Conservation (phyloP, 2,113 vertebrate species). For the Hyla sarda region DNA sequence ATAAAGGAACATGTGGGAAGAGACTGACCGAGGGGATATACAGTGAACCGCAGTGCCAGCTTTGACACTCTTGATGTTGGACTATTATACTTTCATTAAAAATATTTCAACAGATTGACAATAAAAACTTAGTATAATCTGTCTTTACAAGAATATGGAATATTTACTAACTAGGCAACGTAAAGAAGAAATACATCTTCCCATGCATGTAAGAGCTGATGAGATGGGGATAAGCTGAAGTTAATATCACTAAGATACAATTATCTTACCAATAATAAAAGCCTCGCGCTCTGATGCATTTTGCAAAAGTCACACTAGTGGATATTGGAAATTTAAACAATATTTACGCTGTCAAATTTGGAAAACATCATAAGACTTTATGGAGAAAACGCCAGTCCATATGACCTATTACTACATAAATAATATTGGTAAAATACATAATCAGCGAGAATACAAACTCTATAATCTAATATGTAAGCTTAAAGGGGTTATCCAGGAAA, state of each 20-base stretch:
- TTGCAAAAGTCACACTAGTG: not conserved
- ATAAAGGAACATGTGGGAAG: no score
- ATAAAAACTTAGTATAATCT: not conserved
- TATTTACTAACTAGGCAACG: conserved; percentile 20
- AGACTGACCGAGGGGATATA: no score
- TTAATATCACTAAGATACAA: not conserved
- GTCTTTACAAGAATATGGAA: no score
- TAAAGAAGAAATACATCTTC: not conserved
- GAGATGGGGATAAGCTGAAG: not conserved
- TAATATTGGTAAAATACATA: no score
- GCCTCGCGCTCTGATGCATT: not conserved
- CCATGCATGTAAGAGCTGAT: conserved; percentile 10
- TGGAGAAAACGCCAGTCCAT: no score
- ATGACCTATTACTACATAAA: no score
- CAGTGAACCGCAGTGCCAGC: no score
- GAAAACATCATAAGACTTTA: not conserved
- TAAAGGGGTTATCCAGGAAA: no score
- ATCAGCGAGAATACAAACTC: no score
- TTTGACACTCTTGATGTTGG: no score
- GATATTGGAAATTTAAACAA: not conserved
- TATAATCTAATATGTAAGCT: no score
- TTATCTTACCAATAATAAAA: not conserved
- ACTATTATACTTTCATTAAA: no score
- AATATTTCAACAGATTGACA: not conserved
- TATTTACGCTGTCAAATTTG: not conserved